These are phyloP conservation scores for Sthenelais limicola DNA, from an alignment of 2,888 invertebrate genomes.

Conservation along the genomic window DNA sequence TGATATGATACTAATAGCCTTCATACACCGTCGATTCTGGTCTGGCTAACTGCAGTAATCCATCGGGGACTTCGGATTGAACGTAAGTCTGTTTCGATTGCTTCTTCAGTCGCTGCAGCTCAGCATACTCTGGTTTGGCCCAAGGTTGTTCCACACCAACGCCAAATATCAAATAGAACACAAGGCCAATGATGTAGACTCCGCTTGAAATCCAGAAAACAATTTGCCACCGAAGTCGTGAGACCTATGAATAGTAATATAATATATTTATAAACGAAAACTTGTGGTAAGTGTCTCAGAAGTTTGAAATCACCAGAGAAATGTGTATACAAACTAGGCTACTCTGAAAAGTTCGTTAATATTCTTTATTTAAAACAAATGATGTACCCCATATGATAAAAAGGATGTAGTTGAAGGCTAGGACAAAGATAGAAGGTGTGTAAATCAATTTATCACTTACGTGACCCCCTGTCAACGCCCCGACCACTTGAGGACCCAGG, in stretches of 20 bases:
- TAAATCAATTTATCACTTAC: no score
- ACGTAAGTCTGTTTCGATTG: background rate
- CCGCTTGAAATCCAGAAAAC: slow-evolving; percentile 51
- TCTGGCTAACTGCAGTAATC: background rate
- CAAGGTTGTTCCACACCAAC: slow-evolving; percentile 49
- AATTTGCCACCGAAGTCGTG: slow-evolving; percentile 47
- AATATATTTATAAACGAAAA: background rate
- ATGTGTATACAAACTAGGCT: no score
- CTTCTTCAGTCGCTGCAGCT: slow-evolving; percentile 4
- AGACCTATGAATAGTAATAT: slow-evolving; percentile 34
- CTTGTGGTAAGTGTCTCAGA: background rate
- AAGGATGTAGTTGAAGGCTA: no score
- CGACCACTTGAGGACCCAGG: slow-evolving; percentile 67
- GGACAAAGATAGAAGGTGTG: no score
- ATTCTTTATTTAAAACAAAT: no score
- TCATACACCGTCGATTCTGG: no score
- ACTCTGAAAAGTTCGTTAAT: no score
- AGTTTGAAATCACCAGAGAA: background rate
- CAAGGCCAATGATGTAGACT: slow-evolving; percentile 48
- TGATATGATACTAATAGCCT: no score
- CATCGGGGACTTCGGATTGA: no score
- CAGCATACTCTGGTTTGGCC: slow-evolving; percentile 39
- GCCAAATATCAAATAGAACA: slow-evolving; percentile 48
- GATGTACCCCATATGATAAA: no score
- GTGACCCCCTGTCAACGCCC: slow-evolving; percentile 58